phyloP scores from a whole-genome alignment of 2,888 invertebrate genomes.

The Agapostemon virescens region DNA sequence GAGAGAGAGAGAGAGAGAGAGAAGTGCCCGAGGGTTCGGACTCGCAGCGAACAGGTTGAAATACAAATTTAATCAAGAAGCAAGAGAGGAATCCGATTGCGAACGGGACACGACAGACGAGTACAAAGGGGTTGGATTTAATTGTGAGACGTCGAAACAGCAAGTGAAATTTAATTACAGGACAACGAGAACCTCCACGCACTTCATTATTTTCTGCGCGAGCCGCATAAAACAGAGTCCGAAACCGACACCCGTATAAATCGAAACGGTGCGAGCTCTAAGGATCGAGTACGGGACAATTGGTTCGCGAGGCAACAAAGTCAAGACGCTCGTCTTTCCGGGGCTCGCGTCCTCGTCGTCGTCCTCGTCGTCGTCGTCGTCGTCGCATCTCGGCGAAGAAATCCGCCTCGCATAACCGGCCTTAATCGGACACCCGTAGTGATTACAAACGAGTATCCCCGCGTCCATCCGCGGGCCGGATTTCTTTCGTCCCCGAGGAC shows the following conservation, averaged over 20 bases:
- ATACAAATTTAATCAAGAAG: slow-evolving; percentile 37
- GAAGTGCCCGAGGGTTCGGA: neutral
- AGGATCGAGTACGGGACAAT: neutral
- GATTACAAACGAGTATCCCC: slow-evolving; percentile 61
- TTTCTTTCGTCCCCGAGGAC: slow-evolving; percentile 60
- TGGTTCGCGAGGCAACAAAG: slow-evolving; percentile 15
- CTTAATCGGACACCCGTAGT: slow-evolving; percentile 64
- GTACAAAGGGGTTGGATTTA: slow-evolving; percentile 28
- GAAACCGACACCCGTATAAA: slow-evolving; percentile 30
- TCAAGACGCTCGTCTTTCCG: slow-evolving; percentile 27
- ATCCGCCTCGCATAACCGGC: slow-evolving; percentile 47
- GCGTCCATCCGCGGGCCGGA: slow-evolving; percentile 51
- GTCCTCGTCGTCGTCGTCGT: too few relatives aligned
- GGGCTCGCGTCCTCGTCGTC: neutral
- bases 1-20: neutral
- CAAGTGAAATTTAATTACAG: slow-evolving; percentile 40
- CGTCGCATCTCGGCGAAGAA: neutral
- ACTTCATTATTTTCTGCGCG: slow-evolving; percentile 40
- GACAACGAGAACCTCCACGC: slow-evolving; percentile 28
- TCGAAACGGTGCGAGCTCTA: slow-evolving; percentile 5
- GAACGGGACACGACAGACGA: neutral
- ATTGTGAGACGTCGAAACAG: slow-evolving; percentile 30
- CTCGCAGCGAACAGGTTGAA: neutral
- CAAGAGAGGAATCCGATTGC: slow-evolving; percentile 13
- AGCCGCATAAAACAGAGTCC: neutral